These are phyloP conservation scores for Aporophyla nigra DNA, from an alignment of 2,888 invertebrate species.

Conservation along the genomic window DNA sequence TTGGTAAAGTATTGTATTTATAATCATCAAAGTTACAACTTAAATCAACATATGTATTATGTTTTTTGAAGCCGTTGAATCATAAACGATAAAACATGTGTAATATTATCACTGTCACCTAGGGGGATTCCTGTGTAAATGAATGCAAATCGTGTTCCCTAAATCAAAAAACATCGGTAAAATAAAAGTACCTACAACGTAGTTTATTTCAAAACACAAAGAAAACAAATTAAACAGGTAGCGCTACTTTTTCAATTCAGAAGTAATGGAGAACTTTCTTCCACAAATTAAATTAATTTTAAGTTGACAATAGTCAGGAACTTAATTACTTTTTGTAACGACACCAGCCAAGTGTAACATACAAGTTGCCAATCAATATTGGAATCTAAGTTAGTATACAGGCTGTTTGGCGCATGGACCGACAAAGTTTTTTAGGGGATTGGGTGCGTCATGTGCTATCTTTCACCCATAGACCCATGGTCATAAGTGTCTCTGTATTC, in stretches of 20 bases:
- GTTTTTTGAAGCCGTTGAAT: constrained; percentile 24
- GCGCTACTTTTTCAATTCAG: background rate
- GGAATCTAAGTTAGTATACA: constrained; percentile 1
- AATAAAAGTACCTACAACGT: background rate
- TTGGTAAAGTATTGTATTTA: too few relatives aligned
- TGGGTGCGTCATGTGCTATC: too few relatives aligned
- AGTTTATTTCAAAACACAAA: background rate
- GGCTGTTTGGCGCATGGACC: too few relatives aligned
- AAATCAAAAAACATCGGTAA: background rate
- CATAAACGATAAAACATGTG: constrained; percentile 8
- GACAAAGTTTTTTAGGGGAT: too few relatives aligned
- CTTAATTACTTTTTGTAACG: constrained; percentile 5
- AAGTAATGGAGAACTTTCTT: background rate
- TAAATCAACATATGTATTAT: constrained; percentile 33
- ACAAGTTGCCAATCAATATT: constrained; percentile 8
- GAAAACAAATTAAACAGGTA: background rate
- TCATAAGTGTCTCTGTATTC: too few relatives aligned
- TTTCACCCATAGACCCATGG: too few relatives aligned
- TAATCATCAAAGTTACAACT: too few relatives aligned
- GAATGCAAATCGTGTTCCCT: background rate
- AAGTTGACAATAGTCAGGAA: constrained; percentile 3
- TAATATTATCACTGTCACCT: constrained; percentile 1
- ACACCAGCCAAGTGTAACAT: background rate
- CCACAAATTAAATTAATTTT: too few relatives aligned
- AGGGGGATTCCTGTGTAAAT: background rate